Percentiles rank a stretch among this genome's conserved stretches.
Evolutionary conservation across 2,113 vertebrate species (phyloP).

Genomic region (Alectura lathami): DNA sequence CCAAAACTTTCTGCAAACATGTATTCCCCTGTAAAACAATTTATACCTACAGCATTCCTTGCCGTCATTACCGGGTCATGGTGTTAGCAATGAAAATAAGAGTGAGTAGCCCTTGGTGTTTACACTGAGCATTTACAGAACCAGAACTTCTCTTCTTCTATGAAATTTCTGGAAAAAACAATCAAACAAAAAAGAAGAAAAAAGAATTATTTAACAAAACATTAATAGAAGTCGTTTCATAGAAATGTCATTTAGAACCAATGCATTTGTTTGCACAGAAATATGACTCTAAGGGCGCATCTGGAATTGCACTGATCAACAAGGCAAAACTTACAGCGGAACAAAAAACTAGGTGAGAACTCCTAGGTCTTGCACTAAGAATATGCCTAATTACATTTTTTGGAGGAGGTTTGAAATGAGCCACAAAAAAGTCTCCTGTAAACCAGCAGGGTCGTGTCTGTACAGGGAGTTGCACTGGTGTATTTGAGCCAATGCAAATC

Average conservation of each 20-base stretch:
- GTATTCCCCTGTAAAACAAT: neutral
- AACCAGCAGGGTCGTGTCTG: neutral
- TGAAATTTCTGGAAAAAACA: neutral
- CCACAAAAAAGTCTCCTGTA: neutral
- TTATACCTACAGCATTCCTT: neutral
- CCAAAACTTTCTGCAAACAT: neutral
- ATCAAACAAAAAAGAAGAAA: neutral
- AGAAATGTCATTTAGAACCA: neutral
- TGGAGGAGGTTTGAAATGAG: neutral
- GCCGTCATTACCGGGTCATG: neutral
- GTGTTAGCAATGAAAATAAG: neutral
- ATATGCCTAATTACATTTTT: neutral
- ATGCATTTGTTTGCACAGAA: neutral
- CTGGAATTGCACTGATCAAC: neutral
- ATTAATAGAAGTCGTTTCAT: neutral
- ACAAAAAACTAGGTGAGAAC: neutral
- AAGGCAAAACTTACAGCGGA: neutral
- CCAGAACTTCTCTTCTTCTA: neutral
- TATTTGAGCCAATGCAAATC: neutral
- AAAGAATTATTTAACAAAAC: neutral
- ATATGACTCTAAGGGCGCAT: neutral
- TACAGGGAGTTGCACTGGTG: neutral
- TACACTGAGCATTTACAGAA: neutral
- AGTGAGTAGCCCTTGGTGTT: neutral
- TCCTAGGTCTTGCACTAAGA: neutral